Base-by-base conservation (phyloP, 2,888 invertebrate genomes). In the Drosophila diplacantha region DNA sequence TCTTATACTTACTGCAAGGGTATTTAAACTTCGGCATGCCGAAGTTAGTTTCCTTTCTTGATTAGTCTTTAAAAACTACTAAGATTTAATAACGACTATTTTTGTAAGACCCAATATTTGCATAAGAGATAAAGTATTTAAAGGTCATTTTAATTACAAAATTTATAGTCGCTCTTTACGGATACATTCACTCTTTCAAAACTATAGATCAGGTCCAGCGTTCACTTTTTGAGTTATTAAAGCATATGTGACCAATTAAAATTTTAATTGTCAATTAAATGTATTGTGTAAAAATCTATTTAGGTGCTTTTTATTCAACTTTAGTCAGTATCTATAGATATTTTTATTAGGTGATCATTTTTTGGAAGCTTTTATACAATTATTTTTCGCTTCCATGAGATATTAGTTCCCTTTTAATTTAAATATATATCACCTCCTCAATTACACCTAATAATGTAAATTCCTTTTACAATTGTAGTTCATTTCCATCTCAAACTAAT, bases 381-480 rank as follows among this genome's bases (percentile, higher is more conserved):
- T 8, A 3, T 26, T 8, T 26, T 26, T 26, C 7, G 8, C 26
- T 8, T 8, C 24, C 8, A 26, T 26, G 8, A 8, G 26, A 26
- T 26, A 8, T 9, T 8, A 24, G 24, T 3, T 35, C 3, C n/a
- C 34, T 35, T 16, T 18, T 9, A 16, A 22, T 9, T 24, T 22
- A 35, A 4, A 11, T 5, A 26, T 34, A 22, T 26, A 12, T 18
- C 7, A 16, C 35, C 22, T 22, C 18, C 41, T 41, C 2, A 20
- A 20, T 37, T 35, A 41, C 43, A 18, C 63, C 24, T 26, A 16
- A 26, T 41, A 44, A 66, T 53, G 12, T n/a, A 38, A 14, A 8
- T 26, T 8, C 4, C 18, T 31, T 62, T 39, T 46, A 51, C 54
- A 38, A 52, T 67, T 74, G 57, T 34, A 26, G 46, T 32, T 32